Conservation (phyloP, 2,113 vertebrate species). For the Rhinolophus sinicus region DNA sequence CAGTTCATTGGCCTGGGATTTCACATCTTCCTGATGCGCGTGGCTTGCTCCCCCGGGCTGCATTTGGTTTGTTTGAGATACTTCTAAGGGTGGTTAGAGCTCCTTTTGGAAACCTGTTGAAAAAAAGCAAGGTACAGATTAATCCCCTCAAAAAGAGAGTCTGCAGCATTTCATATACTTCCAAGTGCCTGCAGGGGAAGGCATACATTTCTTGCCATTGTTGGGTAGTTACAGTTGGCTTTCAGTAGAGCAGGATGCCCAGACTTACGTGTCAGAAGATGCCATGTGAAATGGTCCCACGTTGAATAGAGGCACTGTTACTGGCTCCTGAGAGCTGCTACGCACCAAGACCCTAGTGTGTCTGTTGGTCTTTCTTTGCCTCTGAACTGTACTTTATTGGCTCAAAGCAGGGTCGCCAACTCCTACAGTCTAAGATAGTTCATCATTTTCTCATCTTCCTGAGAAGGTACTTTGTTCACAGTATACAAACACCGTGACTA, state of each 20-base stretch:
- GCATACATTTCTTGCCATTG: neutral
- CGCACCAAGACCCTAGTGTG: neutral
- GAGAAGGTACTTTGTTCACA: neutral
- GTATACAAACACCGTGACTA: neutral
- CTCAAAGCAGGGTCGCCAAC: neutral
- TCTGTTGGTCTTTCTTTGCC: neutral
- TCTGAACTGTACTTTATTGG: neutral
- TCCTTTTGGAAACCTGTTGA: neutral
- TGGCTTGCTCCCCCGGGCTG: neutral
- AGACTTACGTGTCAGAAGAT: neutral
- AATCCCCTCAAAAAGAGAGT: neutral
- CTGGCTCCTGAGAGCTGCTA: neutral
- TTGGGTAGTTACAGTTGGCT: neutral
- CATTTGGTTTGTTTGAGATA: conserved; percentile 18
- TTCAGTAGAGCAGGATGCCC: neutral
- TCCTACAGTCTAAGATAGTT: neutral
- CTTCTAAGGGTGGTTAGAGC: neutral
- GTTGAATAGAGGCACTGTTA: neutral
- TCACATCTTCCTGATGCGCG: conserved; percentile 62
- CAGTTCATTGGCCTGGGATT: conserved; percentile 71
- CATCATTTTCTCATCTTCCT: neutral
- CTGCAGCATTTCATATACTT: neutral
- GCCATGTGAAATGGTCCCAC: neutral
- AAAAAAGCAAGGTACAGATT: neutral
- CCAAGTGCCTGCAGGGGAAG: neutral